Evolutionary conservation across 2,113 vertebrate genomes (phyloP), one percentile per base, ranked within the genome.

Genomic region (Saimiri boliviensis): DNA sequence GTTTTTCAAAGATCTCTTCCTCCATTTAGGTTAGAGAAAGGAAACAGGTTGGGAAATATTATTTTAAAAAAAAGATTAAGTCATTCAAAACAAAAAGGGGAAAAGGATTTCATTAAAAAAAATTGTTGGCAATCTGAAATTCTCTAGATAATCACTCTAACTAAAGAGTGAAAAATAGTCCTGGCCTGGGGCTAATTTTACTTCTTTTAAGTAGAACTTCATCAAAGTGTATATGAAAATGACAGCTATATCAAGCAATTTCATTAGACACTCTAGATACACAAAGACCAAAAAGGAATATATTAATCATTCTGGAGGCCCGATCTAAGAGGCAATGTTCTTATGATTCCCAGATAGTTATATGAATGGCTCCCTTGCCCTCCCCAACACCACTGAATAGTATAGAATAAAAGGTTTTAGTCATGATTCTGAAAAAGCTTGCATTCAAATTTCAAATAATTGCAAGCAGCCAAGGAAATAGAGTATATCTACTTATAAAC

Each of bases 1-100:
- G n/a, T 42, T 94, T 92, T 94, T 91, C 42, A n/a, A 95, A 95
- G 56, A 73, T 56, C 30, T 89, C 66, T 82, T 88, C 77, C 40
- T 87, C 47, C 58, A 10, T 86, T 83, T 95, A 91, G 45, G 42
- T 93, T 95, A 70, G 17, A n/a, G 32, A 90, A 87, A 91, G 66
- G 84, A 93, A 49, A 86, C 2, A n/a, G 86, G 77, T 86, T 92
- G 79, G n/a, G 14, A 94, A 93, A 86, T 35, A 37, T 8, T 79
- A 68, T n/a, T 32, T 88, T 19, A 27, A 73, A 86, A 91, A 79
- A 63, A 82, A 83, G 0, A 71, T 70, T 88, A 73, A 92, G 25
- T 92, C n/a, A 42, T 37, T 79, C 45, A 11, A 74, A 87, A 68
- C 47, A 49, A 52, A 95, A 89, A 95, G 9, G 63, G 82, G 73